phyloP scores from a whole-genome alignment of 2,888 invertebrate species.

The Tachina lurida region DNA sequence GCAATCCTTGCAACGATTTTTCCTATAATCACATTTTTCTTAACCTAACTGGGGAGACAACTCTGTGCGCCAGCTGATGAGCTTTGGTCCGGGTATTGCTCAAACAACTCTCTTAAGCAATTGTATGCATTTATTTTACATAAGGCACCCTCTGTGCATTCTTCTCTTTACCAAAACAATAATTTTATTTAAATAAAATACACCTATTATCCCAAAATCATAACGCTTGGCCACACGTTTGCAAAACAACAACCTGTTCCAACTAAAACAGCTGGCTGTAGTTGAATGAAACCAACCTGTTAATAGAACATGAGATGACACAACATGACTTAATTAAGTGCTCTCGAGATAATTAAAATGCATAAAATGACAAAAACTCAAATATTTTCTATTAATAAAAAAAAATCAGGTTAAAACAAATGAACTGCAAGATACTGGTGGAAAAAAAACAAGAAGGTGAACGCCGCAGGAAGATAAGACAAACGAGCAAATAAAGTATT shows the following conservation, averaged over 20 bases:
- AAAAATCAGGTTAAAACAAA: constrained; percentile 53
- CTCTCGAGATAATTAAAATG: constrained; percentile 66
- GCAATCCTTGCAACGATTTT: too few relatives aligned
- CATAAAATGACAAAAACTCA: constrained; percentile 53
- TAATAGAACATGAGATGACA: constrained; percentile 19
- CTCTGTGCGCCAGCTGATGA: too few relatives aligned
- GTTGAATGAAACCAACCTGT: background rate
- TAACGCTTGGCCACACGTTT: constrained; percentile 54
- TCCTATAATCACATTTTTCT: too few relatives aligned
- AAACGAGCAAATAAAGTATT: constrained; percentile 28
- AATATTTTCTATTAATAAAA: constrained; percentile 35
- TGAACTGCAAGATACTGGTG: constrained; percentile 62
- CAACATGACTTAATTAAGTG: constrained; percentile 66
- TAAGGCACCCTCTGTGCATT: background rate
- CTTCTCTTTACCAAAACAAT: background rate
- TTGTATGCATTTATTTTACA: too few relatives aligned
- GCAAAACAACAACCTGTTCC: constrained; percentile 63
- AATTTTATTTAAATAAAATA: background rate
- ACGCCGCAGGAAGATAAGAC: constrained; percentile 49
- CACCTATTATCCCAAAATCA: constrained; percentile 5
- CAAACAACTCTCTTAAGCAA: too few relatives aligned
- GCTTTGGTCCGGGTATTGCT: too few relatives aligned
- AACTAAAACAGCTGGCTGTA: constrained; percentile 64
- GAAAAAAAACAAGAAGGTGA: constrained; percentile 11
- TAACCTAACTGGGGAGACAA: too few relatives aligned